Conservation (phyloP, 2,888 invertebrate species). For the Andricus curvator region DNA sequence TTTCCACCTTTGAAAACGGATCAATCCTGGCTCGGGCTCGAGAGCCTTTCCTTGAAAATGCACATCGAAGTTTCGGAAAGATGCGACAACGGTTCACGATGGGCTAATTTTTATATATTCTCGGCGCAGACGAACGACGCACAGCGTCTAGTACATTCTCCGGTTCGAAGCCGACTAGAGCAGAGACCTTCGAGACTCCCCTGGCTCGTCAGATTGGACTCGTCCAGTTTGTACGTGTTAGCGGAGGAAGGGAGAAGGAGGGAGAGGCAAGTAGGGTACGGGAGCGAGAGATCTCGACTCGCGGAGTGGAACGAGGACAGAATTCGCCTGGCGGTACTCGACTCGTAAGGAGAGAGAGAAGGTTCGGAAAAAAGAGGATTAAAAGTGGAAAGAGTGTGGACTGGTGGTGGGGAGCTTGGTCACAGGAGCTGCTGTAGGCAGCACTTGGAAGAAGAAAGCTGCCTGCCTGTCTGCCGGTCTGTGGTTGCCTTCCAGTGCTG, state of each 20-base stretch:
- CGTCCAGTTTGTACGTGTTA: conserved; percentile 73
- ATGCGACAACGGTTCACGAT: not conserved
- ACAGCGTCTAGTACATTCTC: conserved; percentile 72
- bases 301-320: no score
- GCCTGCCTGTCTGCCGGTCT: conserved; percentile 54
- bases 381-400: no score
- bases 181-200: conserved; percentile 74
- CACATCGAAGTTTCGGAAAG: not conserved
- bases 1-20: not conserved
- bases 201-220: conserved; percentile 71
- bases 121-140: conserved; percentile 43
- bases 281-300: conserved; percentile 31
- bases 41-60: not conserved
- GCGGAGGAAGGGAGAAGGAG: conserved; percentile 44
- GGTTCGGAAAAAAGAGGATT: no score
- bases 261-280: conserved; percentile 1
- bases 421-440: no score
- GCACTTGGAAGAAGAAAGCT: conserved; percentile 69
- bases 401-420: no score
- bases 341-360: no score
- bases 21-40: not conserved
- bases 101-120: conserved; percentile 19
- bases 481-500: conserved; percentile 52
- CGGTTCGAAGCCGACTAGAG: conserved; percentile 78
- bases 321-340: no score